phyloP scores from a whole-genome alignment of 2,797 vertebrate species.

The Acanthurus lineatus region DNA sequence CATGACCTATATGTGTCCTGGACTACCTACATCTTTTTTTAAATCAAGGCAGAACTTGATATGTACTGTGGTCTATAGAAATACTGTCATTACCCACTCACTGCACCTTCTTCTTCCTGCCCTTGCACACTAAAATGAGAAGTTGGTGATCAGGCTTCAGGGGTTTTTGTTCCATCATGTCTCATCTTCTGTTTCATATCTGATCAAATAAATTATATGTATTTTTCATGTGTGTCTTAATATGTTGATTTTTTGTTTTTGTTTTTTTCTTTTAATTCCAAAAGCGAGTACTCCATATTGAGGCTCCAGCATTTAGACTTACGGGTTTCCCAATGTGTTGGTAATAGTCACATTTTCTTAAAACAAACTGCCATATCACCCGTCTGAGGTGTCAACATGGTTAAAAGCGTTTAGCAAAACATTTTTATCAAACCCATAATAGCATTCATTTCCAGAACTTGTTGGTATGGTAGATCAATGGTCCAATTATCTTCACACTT shows the following conservation, averaged over 20 bases:
- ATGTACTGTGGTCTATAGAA: neutral
- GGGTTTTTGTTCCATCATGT: neutral
- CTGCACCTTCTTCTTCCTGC: neutral
- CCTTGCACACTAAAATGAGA: neutral
- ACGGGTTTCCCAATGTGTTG: neutral
- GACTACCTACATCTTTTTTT: slow-evolving; percentile 6
- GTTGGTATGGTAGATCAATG: neutral
- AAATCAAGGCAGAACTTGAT: neutral
- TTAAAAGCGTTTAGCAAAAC: neutral
- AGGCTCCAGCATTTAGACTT: neutral
- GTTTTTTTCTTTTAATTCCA: too few species aligned
- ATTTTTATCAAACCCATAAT: neutral
- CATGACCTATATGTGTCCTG: neutral
- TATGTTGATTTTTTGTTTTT: slow-evolving; percentile 7
- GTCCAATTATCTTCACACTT: too few species aligned
- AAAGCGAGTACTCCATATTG: neutral
- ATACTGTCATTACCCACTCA: neutral
- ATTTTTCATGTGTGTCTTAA: slow-evolving; percentile 19
- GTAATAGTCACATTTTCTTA: neutral
- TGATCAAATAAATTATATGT: slow-evolving; percentile 57
- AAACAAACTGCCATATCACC: neutral
- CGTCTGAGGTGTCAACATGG: neutral
- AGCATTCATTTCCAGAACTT: neutral
- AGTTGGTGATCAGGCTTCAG: neutral
- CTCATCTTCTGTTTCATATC: slow-evolving; percentile 21